Evolutionary conservation across 2,113 vertebrate genomes (phyloP).

Genomic region (Bufo gargarizans): DNA sequence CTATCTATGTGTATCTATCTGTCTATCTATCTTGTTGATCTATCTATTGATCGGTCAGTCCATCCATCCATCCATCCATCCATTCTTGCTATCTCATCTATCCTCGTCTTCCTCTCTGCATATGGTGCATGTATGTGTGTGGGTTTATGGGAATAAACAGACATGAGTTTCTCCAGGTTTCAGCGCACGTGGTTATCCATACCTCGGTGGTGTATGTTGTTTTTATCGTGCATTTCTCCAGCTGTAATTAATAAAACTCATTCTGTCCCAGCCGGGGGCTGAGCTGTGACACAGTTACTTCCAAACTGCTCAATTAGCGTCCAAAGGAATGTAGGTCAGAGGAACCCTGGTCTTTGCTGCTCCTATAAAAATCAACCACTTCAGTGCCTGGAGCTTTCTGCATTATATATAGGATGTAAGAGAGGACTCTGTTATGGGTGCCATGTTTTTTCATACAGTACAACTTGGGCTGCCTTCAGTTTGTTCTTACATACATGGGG

Average conservation of each 20-base stretch:
- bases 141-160: not conserved
- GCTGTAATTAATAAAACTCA: conserved; percentile 88
- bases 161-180: not conserved
- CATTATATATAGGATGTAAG: conserved; percentile 26
- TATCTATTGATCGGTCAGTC: not conserved
- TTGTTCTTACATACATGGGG: not conserved
- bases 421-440: conserved; percentile 18
- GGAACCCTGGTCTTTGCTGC: conserved; percentile 62
- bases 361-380: conserved; percentile 37
- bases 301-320: conserved; percentile 89
- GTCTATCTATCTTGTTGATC: not conserved
- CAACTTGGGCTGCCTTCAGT: not conserved
- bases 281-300: conserved; percentile 89
- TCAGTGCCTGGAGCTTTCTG: conserved; percentile 42
- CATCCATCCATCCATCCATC: not conserved
- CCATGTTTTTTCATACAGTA: conserved; percentile 6
- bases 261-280: conserved; percentile 81
- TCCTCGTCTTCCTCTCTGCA: not conserved
- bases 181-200: not conserved
- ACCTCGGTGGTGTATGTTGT: conserved; percentile 25
- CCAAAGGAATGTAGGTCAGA: conserved; percentile 83
- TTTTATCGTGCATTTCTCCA: conserved; percentile 67
- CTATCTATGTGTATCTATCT: not conserved
- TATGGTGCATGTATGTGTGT: not conserved
- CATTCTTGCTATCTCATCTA: not conserved